Conservation (phyloP, 1,140 invertebrate species). For the Aphidius ervi region DNA sequence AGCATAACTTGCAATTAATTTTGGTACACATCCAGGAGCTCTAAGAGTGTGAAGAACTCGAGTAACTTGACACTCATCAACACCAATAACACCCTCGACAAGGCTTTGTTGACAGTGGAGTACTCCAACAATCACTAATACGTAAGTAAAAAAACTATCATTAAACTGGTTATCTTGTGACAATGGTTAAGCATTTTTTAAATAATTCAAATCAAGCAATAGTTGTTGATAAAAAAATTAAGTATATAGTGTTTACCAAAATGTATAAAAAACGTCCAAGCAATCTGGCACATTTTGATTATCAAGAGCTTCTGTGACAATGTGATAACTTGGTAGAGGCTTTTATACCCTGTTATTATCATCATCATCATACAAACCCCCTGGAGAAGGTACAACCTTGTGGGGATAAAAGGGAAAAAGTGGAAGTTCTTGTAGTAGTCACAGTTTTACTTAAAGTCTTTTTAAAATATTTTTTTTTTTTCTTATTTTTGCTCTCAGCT, state of each 20-base stretch:
- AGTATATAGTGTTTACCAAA: neutral
- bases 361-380: slow-evolving; percentile 31
- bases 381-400: neutral
- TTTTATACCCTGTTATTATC: slow-evolving; percentile 45
- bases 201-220: no score
- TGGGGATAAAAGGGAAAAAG: slow-evolving; percentile 12
- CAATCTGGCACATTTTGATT: slow-evolving; percentile 12
- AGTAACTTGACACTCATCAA: slow-evolving; percentile 85
- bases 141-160: slow-evolving; percentile 28
- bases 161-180: no score
- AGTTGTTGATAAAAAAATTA: no score
- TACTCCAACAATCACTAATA: slow-evolving; percentile 31
- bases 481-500: slow-evolving; percentile 7
- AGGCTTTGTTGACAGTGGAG: slow-evolving; percentile 30
- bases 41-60: slow-evolving; percentile 89
- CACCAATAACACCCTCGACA: slow-evolving; percentile 46
- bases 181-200: no score
- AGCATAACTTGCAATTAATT: slow-evolving; percentile 89
- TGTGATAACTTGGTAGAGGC: slow-evolving; percentile 30
- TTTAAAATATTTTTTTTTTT: neutral
- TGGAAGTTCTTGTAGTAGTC: slow-evolving; percentile 16
- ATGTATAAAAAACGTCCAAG: neutral
- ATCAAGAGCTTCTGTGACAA: neutral
- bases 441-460: slow-evolving; percentile 5
- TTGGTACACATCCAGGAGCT: slow-evolving; percentile 87